Base-by-base conservation (phyloP, 2,797 vertebrate species). In the Pogonophryne albipinna region DNA sequence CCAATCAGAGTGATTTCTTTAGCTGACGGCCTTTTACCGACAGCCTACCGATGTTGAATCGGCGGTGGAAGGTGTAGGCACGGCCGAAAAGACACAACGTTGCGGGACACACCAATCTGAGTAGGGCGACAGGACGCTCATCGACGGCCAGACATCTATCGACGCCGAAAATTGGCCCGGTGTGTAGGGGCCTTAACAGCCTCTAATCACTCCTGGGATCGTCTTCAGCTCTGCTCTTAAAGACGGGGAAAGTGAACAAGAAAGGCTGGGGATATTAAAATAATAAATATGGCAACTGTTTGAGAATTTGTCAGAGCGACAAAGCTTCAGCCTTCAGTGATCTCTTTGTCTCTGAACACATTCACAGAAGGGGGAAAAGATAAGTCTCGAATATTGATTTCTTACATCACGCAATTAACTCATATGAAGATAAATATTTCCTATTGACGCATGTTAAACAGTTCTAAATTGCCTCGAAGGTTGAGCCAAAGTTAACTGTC, bases 401-500 rank as follows among this genome's bases (percentile, higher is more conserved):
- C 74, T 77, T 62, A 31, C 78, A 78, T 80, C 58, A 81, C 47
- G 50, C 75, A 84, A 82, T 92, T 79, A 86, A 79, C 77, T 80
- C 52, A 79, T 78, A 92, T 86, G 68, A 90, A 89, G 86, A 91
- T 80, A 84, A 79, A 90, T 89, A 88, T 92, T 84, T 90, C 80
- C 81, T 81, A 85, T 83, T 83, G 85, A 89, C 68, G 59, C 75
- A 85, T 82, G 71, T 85, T 91, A 86, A 91, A 87, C 64, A 82
- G 87, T 46, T 74, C 81, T 87, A 90, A 90, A 91, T 89, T 88
- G 84, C 77, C 80, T 81, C 12, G 82, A 92, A 91, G 85, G 86
- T 90, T 92, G 87, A 90, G 84, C 80, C 88, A 93, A n/a, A 91
- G 87, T 92, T 91, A 92, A 88, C 87, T 90, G 90, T 92, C 91